phyloP scores from a whole-genome alignment of 2,113 vertebrate species.

The Colaptes auratus region DNA sequence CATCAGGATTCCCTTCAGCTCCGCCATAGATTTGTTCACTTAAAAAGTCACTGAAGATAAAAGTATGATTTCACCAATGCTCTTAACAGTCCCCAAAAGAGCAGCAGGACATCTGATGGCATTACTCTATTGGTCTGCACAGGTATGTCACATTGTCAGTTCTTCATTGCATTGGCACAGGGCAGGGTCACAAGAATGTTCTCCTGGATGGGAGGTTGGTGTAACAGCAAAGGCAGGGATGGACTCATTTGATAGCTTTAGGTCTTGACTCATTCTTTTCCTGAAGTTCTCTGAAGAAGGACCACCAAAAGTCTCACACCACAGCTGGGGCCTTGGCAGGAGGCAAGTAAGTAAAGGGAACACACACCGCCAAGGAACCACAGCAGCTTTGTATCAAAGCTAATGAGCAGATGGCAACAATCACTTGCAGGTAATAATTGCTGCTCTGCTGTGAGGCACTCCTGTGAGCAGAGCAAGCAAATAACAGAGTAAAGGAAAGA shows the following conservation, averaged over 20 bases:
- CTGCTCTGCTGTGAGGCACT: not conserved
- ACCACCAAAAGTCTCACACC: not conserved
- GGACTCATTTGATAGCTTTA: not conserved
- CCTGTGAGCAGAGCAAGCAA: not conserved
- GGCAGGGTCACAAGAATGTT: accelerated
- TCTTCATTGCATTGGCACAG: not conserved
- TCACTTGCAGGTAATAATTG: not conserved
- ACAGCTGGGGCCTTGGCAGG: not conserved
- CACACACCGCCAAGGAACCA: accelerated
- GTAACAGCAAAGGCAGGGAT: not conserved
- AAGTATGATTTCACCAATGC: not conserved
- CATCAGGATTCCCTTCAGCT: not conserved
- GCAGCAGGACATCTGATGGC: not conserved
- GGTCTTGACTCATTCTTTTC: not conserved
- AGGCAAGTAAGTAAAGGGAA: not conserved
- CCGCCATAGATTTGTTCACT: not conserved
- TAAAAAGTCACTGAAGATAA: not conserved
- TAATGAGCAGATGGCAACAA: not conserved
- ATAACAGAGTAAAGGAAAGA: not conserved
- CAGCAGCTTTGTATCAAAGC: not conserved
- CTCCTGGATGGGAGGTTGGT: not conserved
- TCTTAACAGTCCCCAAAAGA: not conserved
- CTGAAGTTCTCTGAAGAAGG: not conserved
- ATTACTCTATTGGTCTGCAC: not conserved
- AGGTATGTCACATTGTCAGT: not conserved